Evolutionary conservation across 2,888 invertebrate genomes (phyloP).

Genomic region (Acanthosoma haemorrhoidale): DNA sequence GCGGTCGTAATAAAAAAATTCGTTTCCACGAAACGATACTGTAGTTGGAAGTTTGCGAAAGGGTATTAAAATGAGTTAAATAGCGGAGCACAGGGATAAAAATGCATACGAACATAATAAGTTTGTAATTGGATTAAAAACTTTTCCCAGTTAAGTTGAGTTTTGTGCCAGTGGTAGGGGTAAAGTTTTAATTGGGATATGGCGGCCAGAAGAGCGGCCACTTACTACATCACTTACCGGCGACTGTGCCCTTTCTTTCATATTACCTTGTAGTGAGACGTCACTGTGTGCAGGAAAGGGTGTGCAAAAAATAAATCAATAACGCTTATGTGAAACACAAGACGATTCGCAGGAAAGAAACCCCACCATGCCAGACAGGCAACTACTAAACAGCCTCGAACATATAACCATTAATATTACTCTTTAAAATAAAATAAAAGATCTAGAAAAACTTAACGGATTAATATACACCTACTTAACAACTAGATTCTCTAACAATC

Average conservation of each 20-base stretch:
- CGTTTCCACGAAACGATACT: background rate
- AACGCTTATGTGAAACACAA: background rate
- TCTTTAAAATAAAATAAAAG: too few species aligned
- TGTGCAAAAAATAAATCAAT: background rate
- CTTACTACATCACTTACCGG: background rate
- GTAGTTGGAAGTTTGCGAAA: background rate
- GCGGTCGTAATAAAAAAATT: too few species aligned
- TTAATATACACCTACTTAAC: too few species aligned
- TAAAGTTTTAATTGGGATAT: slow-evolving; percentile 6
- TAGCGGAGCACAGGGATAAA: background rate
- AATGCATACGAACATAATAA: background rate
- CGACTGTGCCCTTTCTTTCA: background rate
- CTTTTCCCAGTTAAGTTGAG: background rate
- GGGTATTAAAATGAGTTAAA: background rate
- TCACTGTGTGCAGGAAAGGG: too few species aligned
- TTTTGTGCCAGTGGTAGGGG: background rate
- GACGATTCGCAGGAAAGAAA: too few species aligned
- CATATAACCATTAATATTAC: too few species aligned
- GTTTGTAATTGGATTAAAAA: background rate
- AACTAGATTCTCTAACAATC: too few species aligned
- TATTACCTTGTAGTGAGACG: too few species aligned
- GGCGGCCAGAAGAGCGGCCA: background rate
- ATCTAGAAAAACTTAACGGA: too few species aligned
- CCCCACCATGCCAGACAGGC: too few species aligned
- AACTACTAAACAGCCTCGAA: too few species aligned